Base-by-base conservation (phyloP, 1,140 invertebrate genomes). In the Planococcus citri region DNA sequence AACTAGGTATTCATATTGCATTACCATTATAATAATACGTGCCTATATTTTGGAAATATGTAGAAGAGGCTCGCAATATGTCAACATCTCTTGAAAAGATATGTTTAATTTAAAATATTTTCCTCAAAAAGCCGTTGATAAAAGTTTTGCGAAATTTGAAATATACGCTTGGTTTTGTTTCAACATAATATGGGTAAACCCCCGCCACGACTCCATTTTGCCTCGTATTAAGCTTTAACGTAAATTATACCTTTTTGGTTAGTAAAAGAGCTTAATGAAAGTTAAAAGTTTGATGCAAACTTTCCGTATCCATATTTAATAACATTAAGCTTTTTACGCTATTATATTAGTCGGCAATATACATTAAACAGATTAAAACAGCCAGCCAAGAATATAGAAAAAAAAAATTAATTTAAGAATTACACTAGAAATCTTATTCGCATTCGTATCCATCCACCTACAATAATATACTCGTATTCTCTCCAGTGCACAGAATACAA, bases 211-310 rank as follows among this genome's bases (percentile, higher is more conserved):
- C n/a, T n/a, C n/a, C n/a, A n/a, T n/a, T n/a, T n/a, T n/a, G n/a
- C n/a, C n/a, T n/a, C 41, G 41, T 3, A 6, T 64, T 64, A 64
- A 64, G 60, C 60, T 64, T 64, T 3, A 64, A 64, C 60, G 60
- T 64, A 64, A 64, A 64, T 64, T 64, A 64, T 64, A 64, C 9
- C 60, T 64, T 64, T 64, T 64, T 27, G 60, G 60, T 64, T 64
- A 25, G 60, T 64, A 64, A 64, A 64, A 64, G 60, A 64, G 60
- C 60, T 64, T 64, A 64, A 64, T 64, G 60, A 64, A 64, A 64
- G 60, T 64, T 64, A 64, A 64, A 64, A 64, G 22, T 64, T 64
- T 21, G 60, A 64, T 17, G 60, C 6, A 64, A 64, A 64, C 60
- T 64, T 64, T 64, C 4, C 60, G 60, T 64, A 64, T 64, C 60